Base-by-base conservation (phyloP, 2,888 invertebrate species). In the Xanthia togata region DNA sequence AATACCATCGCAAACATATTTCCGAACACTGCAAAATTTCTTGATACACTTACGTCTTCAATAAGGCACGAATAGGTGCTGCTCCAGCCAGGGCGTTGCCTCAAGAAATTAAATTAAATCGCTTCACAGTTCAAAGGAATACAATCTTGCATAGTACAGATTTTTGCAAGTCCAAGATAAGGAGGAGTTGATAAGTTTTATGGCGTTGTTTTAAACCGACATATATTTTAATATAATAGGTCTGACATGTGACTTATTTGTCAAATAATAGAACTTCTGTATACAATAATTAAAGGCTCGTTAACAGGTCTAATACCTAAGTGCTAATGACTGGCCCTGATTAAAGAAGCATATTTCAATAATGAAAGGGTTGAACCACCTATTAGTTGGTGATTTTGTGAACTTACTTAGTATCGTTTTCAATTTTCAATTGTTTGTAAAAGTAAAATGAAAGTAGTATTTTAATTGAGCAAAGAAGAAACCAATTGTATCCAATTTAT, bases 401-500 rank as follows among this genome's bases (percentile, higher is more conserved):
- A 78, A 71, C 41, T 57, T 26, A 38, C 17, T 55, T 26, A 35
- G 41, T 44, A 64, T 50, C 44, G 4, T 65, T 44, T 64, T 74
- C 26, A 73, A 79, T 76, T 79, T 65, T 64, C 67, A 85, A 83
- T 80, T 83, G 67, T 70, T 79, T 59, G 17, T 55, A 35, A 70
- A 79, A 82, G 65, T 78, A 78, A 23, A 79, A 71, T 62, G 67
- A 80, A 81, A 73, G 67, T 84, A 73, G 73, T 73, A 53, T 79
- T 76, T 73, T 77, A 88, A 83, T 82, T 82, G 81, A 70, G 44
- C 59, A 50, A 70, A 79, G 73, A 73, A 62, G 78, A 81, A 80
- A 84, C 74, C 80, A 83, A 88, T 88, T 88, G 76, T 73, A 62
- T 78, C 75, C 86, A 87, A 87, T 85, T 85, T 75, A 38, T 79